Evolutionary conservation across 2,797 vertebrate species (phyloP).

Genomic region (Pangasius macronema): DNA sequence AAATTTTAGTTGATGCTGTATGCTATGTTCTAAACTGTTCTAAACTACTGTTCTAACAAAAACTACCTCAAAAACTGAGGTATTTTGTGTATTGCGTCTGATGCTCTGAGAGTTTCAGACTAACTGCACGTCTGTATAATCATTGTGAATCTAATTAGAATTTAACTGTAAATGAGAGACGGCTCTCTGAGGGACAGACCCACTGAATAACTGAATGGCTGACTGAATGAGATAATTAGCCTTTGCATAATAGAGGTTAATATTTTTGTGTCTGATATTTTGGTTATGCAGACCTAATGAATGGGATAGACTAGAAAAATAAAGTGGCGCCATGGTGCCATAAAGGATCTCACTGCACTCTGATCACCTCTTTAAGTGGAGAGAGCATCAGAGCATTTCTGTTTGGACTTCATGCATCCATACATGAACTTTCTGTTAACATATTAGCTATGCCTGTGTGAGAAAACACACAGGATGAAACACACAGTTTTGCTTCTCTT

Average conservation of each 20-base stretch:
- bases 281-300: conserved; percentile 45
- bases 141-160: conserved; percentile 43
- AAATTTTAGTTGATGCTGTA: background rate
- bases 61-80: background rate
- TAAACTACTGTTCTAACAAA: background rate
- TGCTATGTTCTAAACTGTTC: background rate
- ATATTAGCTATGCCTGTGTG: background rate
- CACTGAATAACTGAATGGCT: conserved; percentile 45
- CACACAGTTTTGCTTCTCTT: background rate
- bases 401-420: background rate
- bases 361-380: background rate
- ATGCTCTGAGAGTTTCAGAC: background rate
- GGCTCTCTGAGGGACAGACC: conserved; percentile 28
- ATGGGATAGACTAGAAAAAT: conserved; percentile 15
- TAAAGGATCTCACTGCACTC: background rate
- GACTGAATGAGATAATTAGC: conserved; percentile 52
- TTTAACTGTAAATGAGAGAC: conserved; percentile 42
- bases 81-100: background rate
- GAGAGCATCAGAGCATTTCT: background rate
- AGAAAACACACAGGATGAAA: background rate
- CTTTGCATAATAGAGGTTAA: conserved; percentile 28
- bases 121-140: conserved; percentile 15
- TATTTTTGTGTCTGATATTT: conserved; percentile 40
- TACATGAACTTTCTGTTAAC: background rate
- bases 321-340: background rate